Evolutionary conservation across 2,888 invertebrate species (phyloP).

Genomic region (Drosophila diplacantha): DNA sequence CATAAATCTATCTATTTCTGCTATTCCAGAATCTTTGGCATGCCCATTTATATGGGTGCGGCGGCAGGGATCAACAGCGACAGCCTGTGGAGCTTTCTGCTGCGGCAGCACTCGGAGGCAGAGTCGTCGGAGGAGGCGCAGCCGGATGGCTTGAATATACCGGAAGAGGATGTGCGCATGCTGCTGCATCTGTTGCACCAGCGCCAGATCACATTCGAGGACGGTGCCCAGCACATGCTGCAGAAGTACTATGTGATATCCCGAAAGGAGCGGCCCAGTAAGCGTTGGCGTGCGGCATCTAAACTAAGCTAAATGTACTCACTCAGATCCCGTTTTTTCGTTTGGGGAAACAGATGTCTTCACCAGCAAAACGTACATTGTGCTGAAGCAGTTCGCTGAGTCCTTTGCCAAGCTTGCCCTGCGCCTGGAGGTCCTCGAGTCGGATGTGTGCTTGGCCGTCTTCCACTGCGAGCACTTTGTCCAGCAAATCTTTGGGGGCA

Average conservation of each 20-base stretch:
- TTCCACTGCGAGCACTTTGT: slow-evolving; percentile 74
- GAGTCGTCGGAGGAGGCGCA: slow-evolving; percentile 22
- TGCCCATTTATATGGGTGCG: slow-evolving; percentile 74
- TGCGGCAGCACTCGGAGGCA: slow-evolving; percentile 57
- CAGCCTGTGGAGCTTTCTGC: slow-evolving; percentile 65
- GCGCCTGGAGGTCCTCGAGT: slow-evolving; percentile 67
- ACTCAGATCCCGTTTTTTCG: no score
- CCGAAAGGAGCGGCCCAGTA: slow-evolving; percentile 76
- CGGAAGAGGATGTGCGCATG: slow-evolving; percentile 68
- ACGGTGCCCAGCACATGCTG: slow-evolving; percentile 75
- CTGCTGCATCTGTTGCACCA: slow-evolving; percentile 66
- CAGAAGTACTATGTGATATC: slow-evolving; percentile 78
- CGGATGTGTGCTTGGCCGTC: slow-evolving; percentile 73
- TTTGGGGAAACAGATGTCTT: no score
- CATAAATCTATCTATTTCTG: not conserved
- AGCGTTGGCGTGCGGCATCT: no score
- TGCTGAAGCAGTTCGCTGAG: slow-evolving; percentile 75
- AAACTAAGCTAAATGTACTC: no score
- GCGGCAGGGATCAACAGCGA: slow-evolving; percentile 23
- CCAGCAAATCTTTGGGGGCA: slow-evolving; percentile 62
- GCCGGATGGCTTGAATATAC: slow-evolving; percentile 67
- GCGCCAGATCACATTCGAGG: slow-evolving; percentile 56
- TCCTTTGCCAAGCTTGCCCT: slow-evolving; percentile 76
- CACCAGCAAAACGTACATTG: slow-evolving; percentile 68
- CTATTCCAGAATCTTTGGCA: slow-evolving; percentile 74